These are phyloP conservation scores for Alcedo quadribrachys DNA, from an alignment of 2,797 vertebrate species.

Conservation along the genomic window DNA sequence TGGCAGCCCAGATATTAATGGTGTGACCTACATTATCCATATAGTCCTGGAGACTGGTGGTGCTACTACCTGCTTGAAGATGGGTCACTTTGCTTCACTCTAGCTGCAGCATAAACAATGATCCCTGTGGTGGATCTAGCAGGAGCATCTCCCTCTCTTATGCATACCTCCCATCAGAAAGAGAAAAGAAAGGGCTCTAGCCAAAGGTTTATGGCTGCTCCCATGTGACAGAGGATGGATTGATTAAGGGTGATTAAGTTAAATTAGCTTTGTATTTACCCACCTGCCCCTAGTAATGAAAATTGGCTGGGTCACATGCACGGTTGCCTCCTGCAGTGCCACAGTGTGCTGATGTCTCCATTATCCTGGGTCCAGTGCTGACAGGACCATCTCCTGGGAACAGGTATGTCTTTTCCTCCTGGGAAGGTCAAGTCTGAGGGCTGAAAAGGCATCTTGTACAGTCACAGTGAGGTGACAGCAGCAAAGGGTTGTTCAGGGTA, in stretches of 20 bases:
- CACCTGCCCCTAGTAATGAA: not conserved
- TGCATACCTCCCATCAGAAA: not conserved
- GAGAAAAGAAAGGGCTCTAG: not conserved
- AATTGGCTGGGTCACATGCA: not conserved
- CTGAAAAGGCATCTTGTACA: not conserved
- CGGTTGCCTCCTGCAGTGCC: not conserved
- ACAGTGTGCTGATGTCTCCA: fast-evolving
- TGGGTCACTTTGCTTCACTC: fast-evolving
- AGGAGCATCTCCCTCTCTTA: not conserved
- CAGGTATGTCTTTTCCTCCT: not conserved
- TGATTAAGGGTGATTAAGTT: not conserved
- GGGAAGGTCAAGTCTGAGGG: fast-evolving
- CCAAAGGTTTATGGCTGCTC: not conserved
- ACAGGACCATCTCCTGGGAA: not conserved
- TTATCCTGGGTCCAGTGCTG: not conserved
- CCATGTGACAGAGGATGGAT: not conserved
- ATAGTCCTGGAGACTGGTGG: not conserved
- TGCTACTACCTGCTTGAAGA: not conserved
- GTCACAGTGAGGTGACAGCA: not conserved
- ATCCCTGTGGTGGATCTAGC: not conserved
- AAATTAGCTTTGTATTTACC: not conserved
- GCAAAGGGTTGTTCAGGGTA: not conserved
- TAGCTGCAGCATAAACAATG: not conserved
- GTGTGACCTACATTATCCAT: not conserved
- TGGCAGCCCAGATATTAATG: not conserved